phyloP scores from a whole-genome alignment of 2,113 vertebrate genomes.

The rat (Rattus norvegicus) region DNA sequence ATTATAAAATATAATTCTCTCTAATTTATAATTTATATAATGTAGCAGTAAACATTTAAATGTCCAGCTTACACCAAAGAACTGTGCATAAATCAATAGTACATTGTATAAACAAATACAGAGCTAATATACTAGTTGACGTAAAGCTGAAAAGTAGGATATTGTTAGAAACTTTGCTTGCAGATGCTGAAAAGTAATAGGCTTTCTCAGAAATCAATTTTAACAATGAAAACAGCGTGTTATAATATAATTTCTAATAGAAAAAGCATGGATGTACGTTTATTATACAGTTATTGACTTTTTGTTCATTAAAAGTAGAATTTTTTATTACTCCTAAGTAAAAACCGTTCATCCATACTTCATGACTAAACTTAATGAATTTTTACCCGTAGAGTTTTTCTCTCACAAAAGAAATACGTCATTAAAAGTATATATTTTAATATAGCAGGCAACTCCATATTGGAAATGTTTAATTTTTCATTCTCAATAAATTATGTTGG shows the following conservation, averaged over 20 bases:
- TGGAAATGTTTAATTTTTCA: not conserved
- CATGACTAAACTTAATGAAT: not conserved
- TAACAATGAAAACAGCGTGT: slow-evolving; percentile 40
- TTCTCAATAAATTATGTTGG: fast-evolving
- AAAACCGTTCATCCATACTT: not conserved
- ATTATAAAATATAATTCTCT: not conserved
- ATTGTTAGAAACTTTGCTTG: not conserved
- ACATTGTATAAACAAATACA: not conserved
- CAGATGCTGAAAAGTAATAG: slow-evolving; percentile 1
- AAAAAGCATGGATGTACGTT: slow-evolving; percentile 48
- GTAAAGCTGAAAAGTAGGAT: not conserved
- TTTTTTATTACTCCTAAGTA: not conserved
- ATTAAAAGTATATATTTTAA: not conserved
- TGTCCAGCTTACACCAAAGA: not conserved
- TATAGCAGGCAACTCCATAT: fast-evolving
- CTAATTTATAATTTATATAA: too few species aligned
- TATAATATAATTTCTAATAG: slow-evolving; percentile 59
- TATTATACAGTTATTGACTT: slow-evolving; percentile 55
- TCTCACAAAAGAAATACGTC: not conserved
- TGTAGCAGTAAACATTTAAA: not conserved
- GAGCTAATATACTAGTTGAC: not conserved
- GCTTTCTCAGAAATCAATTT: slow-evolving; percentile 48
- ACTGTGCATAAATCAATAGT: not conserved
- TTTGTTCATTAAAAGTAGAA: not conserved
- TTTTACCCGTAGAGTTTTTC: not conserved